Evolutionary conservation across 2,888 invertebrate genomes (phyloP).

Genomic region (Lochmaea capreae): DNA sequence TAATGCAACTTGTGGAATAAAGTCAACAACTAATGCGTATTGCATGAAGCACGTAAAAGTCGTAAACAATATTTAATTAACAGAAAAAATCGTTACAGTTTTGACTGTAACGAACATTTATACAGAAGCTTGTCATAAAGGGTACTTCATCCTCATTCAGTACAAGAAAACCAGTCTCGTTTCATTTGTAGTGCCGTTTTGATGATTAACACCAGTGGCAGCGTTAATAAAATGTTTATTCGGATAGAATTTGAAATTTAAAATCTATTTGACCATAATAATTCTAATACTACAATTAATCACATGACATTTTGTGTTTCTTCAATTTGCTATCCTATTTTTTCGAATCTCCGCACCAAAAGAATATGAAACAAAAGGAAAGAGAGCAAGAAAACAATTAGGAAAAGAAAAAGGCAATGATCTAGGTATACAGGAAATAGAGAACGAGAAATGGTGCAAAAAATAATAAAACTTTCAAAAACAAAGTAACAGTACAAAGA

Average conservation of each 20-base stretch:
- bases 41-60: conserved; percentile 31
- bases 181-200: conserved; percentile 42
- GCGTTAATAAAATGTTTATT: background rate
- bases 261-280: too few relatives aligned
- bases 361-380: too few relatives aligned
- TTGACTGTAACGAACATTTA: conserved; percentile 33
- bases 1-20: conserved; percentile 27
- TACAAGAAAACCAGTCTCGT: conserved; percentile 41
- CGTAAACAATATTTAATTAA: conserved; percentile 35
- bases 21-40: conserved; percentile 21
- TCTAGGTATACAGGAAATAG: too few relatives aligned
- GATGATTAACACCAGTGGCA: conserved; percentile 16
- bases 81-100: conserved; percentile 30
- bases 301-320: too few relatives aligned
- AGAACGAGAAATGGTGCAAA: too few relatives aligned
- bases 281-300: too few relatives aligned
- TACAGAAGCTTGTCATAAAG: conserved; percentile 34
- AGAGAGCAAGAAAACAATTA: too few relatives aligned
- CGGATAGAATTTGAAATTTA: too few relatives aligned
- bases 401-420: too few relatives aligned
- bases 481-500: background rate
- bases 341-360: too few relatives aligned
- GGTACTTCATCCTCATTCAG: conserved; percentile 32
- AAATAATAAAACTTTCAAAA: too few relatives aligned
- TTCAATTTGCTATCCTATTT: too few relatives aligned